Evolutionary conservation across 2,888 invertebrate genomes (phyloP), one percentile per base, ranked within the genome.

Genomic region (Drosophila tripunctata): DNA sequence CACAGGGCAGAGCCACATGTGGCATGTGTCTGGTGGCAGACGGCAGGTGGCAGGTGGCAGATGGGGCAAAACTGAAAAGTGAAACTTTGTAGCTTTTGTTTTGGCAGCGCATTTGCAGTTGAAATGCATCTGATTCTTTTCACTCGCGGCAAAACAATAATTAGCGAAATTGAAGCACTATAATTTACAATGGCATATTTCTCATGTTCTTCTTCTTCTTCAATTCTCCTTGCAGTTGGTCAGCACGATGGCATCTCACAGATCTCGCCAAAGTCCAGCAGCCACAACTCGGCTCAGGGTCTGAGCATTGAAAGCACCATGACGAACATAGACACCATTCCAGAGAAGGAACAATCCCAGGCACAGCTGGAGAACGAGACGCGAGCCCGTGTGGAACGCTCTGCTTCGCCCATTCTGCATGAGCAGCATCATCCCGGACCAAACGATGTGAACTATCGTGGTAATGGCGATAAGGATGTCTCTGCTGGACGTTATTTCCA

Each of bases 201-300:
- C 60, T 52, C 15, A 52, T 10, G 7, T 3, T 10, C 6, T n/a
- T 15, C 33, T 40, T n/a, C 33, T 44, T 31, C 15, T 33, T 31
- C 6, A 30, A 41, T n/a, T 40, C 7, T 27, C 0, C 27, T 74
- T 80, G 6, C 70, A 89, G 89, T 70, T 45, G 84, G 76, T 17
- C 73, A 79, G 17, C 85, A 86, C 31, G 64, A 87, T 50, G 78
- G 45, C 52, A 93, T 95, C 91, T 94, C 95, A 2, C 95, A 94
- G 89, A 92, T 95, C 62, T 95, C 95, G 72, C 95, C 95, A 72
- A 95, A 94, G 88, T 95, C 95, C 0, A 92, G 78, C 56, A 89
- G 78, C 51, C 56, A 66, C 5, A 41, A 55, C 21, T 44, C 52
- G 1, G 60, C 21, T 12, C n/a, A 15, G 3, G 81, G 83, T 6